phyloP scores from a whole-genome alignment of 2,888 invertebrate genomes.

The Synergus umbraculus region DNA sequence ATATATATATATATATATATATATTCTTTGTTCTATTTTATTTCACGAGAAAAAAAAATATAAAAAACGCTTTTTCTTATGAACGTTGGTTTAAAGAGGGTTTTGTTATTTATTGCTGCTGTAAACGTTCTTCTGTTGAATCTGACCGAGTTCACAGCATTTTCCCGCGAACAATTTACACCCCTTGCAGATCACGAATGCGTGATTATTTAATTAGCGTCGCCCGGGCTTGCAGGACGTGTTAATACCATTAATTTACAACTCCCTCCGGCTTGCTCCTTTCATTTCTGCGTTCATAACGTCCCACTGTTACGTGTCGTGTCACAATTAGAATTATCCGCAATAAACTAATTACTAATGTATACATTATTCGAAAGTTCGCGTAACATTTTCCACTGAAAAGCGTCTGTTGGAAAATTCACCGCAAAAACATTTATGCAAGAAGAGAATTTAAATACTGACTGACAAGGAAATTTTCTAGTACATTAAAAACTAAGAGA shows the following conservation, averaged over 20 bases:
- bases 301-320: background rate
- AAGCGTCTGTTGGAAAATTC: background rate
- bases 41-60: background rate
- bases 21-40: background rate
- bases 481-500: no score
- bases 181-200: conserved; percentile 22
- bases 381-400: background rate
- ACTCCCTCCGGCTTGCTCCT: conserved; percentile 24
- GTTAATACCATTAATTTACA: conserved; percentile 31
- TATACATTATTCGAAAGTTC: background rate
- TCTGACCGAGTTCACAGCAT: background rate
- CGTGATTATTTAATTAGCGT: conserved; percentile 28
- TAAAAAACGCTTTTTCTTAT: background rate
- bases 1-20: no score
- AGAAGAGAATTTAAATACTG: background rate
- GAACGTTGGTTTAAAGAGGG: background rate
- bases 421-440: background rate
- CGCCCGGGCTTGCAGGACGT: conserved; percentile 8
- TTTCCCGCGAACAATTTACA: conserved; percentile 15
- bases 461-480: background rate
- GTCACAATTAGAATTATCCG: conserved; percentile 19
- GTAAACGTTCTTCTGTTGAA: background rate
- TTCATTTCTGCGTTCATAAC: conserved; percentile 13
- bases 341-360: conserved; percentile 20
- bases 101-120: background rate